Base-by-base conservation (phyloP, 37 sponge, comb jelly and placozoan genomes). In the Cliona cf. orientalis region DNA sequence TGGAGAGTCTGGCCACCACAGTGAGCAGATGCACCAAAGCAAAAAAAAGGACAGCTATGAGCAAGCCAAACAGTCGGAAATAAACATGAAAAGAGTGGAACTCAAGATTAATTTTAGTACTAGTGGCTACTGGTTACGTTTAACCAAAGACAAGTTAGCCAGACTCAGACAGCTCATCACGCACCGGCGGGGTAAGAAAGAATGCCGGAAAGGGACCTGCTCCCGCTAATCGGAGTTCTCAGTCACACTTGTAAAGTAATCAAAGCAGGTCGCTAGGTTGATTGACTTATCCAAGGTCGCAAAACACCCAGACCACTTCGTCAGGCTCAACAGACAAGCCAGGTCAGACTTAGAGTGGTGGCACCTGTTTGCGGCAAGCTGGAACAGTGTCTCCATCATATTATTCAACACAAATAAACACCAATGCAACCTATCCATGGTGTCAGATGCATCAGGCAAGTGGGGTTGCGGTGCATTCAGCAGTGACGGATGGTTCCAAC, bases 231-330 rank as follows among this genome's bases (percentile, higher is more conserved):
- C 7, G 36, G 76, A 12, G 11, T 11, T 6, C 59, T 75, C 7
- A 12, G 11, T 34, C 61, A 60, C 26, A 59, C 76, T n/a, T 31
- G 34, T 7, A 61, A 45, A 25, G 76, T 75, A 11, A 28, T 75
- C 17, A 53, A 7, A 26, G 59, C 76, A 44, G 76, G 76, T n/a
- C 76, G 59, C 25, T 31, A 29, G 76, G 62, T 28, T 75, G 9
- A 60, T 61, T 11, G 55, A 49, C 55, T 49, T 49, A 17, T 11
- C 55, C 11, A 49, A 49, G 55, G 17, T 49, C 17, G 55, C 55
- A 49, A 49, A 49, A 17, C 17, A 17, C 55, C 55, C 17, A 11
- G 11, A 17, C 55, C n/a, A n/a, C n/a, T n/a, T n/a, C n/a, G n/a
- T n/a, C n/a, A n/a, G 55, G 17, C 55, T 49, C 17, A 21, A 17